These are phyloP conservation scores for Halcyon smyrnensis DNA, from an alignment of 2,797 vertebrate species.

Conservation along the genomic window DNA sequence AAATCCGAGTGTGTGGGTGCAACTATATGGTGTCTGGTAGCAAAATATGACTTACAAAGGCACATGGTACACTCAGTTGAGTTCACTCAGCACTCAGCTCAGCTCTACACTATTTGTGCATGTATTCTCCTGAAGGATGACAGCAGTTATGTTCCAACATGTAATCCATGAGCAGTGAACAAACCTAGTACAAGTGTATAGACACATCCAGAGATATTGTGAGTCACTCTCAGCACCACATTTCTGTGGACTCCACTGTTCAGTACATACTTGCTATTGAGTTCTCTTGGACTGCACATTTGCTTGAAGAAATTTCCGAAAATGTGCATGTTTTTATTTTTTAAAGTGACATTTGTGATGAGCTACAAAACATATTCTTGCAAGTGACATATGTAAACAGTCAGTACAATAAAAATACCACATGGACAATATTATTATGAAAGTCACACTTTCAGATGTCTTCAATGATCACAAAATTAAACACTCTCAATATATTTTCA, in stretches of 20 bases:
- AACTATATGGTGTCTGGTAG: not conserved
- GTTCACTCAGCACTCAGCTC: not conserved
- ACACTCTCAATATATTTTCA: not conserved
- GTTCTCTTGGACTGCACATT: not conserved
- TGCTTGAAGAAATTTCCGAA: not conserved
- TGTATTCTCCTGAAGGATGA: not conserved
- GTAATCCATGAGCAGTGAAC: not conserved
- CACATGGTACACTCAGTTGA: not conserved
- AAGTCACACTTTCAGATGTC: not conserved
- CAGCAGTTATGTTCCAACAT: fast-evolving
- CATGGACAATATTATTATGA: not conserved
- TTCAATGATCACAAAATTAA: not conserved
- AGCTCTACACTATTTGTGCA: not conserved
- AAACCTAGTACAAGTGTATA: not conserved
- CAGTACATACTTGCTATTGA: fast-evolving
- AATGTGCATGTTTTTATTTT: not conserved
- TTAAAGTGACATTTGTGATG: not conserved
- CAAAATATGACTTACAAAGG: not conserved
- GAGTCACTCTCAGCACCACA: not conserved
- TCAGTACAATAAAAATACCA: not conserved
- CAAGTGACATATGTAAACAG: not conserved
- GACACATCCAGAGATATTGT: not conserved
- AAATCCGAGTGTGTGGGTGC: not conserved
- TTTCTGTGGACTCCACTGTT: not conserved
- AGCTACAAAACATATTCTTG: not conserved